These are phyloP conservation scores for Poeciliopsis turrubarensis DNA, from an alignment of 2,113 vertebrate species.

Conservation along the genomic window DNA sequence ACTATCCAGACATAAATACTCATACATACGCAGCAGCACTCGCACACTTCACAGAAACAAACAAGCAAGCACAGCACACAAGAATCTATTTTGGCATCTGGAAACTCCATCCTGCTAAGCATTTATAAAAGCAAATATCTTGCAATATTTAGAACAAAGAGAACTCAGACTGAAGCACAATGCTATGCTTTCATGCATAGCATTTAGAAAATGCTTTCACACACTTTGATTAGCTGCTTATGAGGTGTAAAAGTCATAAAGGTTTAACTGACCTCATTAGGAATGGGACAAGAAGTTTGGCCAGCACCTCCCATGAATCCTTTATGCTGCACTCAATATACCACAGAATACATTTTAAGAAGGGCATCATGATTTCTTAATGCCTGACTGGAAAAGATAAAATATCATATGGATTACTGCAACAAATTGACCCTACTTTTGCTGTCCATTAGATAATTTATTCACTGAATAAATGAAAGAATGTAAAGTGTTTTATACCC, in stretches of 20 bases:
- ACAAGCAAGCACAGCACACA: constrained; percentile 41
- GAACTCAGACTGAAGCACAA: constrained; percentile 35
- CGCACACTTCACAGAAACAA: constrained; percentile 47
- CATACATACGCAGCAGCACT: constrained; percentile 20
- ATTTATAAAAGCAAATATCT: constrained; percentile 51
- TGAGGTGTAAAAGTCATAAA: constrained; percentile 71
- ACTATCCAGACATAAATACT: constrained; percentile 45
- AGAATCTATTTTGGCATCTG: constrained; percentile 28
- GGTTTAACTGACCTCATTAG: constrained; percentile 42
- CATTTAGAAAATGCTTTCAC: constrained; percentile 57
- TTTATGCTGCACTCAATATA: constrained; percentile 12
- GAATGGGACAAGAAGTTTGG: constrained; percentile 33
- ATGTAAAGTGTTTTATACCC: constrained; percentile 66
- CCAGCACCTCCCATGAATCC: constrained; percentile 39
- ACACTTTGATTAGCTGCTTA: constrained; percentile 72
- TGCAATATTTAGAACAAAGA: constrained; percentile 38
- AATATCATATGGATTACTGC: constrained; percentile 19
- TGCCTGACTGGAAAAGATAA: constrained; percentile 52
- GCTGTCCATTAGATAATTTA: constrained; percentile 22
- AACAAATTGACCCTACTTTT: constrained; percentile 33
- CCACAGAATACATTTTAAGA: constrained; percentile 13
- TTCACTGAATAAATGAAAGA: constrained; percentile 14
- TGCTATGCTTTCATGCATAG: constrained; percentile 48
- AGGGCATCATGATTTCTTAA: constrained; percentile 16
- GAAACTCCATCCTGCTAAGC: constrained; percentile 31